Conservation (phyloP, 2,888 invertebrate genomes). For the Drosophila phalerata region DNA sequence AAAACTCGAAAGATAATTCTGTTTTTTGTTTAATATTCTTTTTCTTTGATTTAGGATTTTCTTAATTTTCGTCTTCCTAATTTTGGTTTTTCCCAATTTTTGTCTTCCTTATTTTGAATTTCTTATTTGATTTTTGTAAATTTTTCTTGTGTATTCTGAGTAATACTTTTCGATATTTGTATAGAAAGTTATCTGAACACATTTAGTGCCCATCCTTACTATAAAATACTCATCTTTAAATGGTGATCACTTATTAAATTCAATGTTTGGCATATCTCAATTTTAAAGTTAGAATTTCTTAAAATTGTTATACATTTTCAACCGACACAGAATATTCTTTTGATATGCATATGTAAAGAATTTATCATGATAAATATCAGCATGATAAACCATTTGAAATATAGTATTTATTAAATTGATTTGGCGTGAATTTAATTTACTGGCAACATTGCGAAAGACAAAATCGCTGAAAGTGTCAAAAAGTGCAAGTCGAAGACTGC, state of each 20-base stretch:
- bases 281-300: neutral
- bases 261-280: neutral
- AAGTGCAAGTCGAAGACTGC: conserved; percentile 48
- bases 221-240: too few relatives aligned
- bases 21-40: too few relatives aligned
- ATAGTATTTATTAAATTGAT: conserved; percentile 26
- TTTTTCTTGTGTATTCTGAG: too few relatives aligned
- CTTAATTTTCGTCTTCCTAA: too few relatives aligned
- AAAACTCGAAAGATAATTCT: too few relatives aligned
- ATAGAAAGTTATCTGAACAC: too few relatives aligned
- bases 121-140: too few relatives aligned
- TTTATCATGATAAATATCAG: neutral
- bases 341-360: neutral
- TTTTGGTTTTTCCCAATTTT: too few relatives aligned
- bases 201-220: too few relatives aligned
- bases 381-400: conserved; percentile 38
- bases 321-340: neutral
- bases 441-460: conserved; percentile 45
- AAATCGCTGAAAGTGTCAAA: conserved; percentile 64
- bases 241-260: neutral
- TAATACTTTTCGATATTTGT: too few relatives aligned
- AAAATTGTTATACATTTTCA: neutral
- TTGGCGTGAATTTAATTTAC: conserved; percentile 63
- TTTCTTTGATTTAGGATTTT: too few relatives aligned
- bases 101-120: too few relatives aligned